These are phyloP conservation scores for Xiphophorus hellerii DNA, from an alignment of 2,113 vertebrate species.

Conservation along the genomic window DNA sequence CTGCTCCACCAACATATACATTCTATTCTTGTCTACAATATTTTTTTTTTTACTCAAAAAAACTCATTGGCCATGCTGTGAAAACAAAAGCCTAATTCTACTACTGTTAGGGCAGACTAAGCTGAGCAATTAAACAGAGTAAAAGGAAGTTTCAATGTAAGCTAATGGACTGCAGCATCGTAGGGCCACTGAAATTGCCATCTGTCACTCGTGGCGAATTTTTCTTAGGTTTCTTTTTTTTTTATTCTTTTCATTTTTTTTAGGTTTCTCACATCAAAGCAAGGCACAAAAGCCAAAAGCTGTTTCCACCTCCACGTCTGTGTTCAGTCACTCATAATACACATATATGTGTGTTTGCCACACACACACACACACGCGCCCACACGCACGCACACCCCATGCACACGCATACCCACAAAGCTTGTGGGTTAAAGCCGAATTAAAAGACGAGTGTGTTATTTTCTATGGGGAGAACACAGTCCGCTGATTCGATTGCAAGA, in stretches of 20 bases:
- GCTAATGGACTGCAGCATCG: slow-evolving; percentile 99
- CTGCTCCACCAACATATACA: slow-evolving; percentile 69
- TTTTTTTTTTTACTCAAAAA: slow-evolving; percentile 57
- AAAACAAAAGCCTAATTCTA: slow-evolving; percentile 77
- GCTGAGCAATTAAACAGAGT: slow-evolving; percentile 82
- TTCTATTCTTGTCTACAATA: slow-evolving; percentile 48
- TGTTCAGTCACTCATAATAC: slow-evolving; percentile 36
- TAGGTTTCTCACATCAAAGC: slow-evolving; percentile 86
- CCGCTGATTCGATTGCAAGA: slow-evolving; percentile 75
- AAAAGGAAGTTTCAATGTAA: slow-evolving; percentile 90
- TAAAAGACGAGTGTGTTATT: slow-evolving; percentile 77
- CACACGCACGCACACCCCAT: slow-evolving; percentile 39
- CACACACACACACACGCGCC: slow-evolving; percentile 21
- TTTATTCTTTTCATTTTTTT: slow-evolving; percentile 59
- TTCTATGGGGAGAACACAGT: slow-evolving; percentile 56
- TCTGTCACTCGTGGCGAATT: slow-evolving; percentile 94
- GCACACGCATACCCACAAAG: slow-evolving; percentile 55
- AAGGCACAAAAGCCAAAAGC: slow-evolving; percentile 96
- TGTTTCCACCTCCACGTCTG: slow-evolving; percentile 77
- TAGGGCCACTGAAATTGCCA: slow-evolving; percentile 99
- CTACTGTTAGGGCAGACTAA: slow-evolving; percentile 81
- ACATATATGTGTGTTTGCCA: slow-evolving; percentile 35
- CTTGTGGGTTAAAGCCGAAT: slow-evolving; percentile 82
- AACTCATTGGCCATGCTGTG: slow-evolving; percentile 78
- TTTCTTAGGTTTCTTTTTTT: slow-evolving; percentile 48